Evolutionary conservation across 2,797 vertebrate genomes (phyloP), one percentile per base, ranked within the genome.

Genomic region (Anisognathus igniventris): DNA sequence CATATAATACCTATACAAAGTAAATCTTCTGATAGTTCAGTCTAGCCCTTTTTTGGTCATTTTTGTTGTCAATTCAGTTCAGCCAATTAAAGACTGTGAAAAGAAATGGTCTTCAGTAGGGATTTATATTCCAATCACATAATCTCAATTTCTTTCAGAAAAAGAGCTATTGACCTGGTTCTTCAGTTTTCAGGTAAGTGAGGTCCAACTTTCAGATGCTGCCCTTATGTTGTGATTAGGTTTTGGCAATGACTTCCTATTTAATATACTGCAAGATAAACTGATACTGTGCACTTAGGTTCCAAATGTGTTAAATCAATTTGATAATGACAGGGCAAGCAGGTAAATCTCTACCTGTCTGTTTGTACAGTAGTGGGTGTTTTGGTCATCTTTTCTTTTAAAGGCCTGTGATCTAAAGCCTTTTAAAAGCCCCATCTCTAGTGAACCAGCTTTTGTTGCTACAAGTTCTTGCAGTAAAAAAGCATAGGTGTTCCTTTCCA

Each of bases 301-400:
- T 91, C 74, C 73, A 93, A 95, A 95, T 76, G 86, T 28, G 40
- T 91, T 90, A 82, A 28, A 58, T 51, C 70, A 68, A 83, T 81
- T 84, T 91, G 74, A 90, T 77, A 91, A 93, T 48, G 57, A 93
- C 54, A 79, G 56, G 37, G 44, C 56, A 92, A 92, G 66, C 16
- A 88, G 74, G 73, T 92, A 95, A 72, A 31, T 77, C 30, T 80
- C 58, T 62, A 50, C 30, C 68, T 57, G 24, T 47, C 33, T 25
- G 45, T 65, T 91, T 65, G 68, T 51, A 93, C 10, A 40, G 75
- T 82, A 90, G 65, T 18, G 27, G 53, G 73, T 9, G 39, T 94
- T 95, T 87, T 79, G 50, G 42, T 16, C 18, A 54, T 50, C 13
- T 40, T 56, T 45, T 47, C 33, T 72, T 70, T 70, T 27, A 21